Conservation (phyloP, 92 coral and sea anemone genomes). For the Ricordea florida region DNA sequence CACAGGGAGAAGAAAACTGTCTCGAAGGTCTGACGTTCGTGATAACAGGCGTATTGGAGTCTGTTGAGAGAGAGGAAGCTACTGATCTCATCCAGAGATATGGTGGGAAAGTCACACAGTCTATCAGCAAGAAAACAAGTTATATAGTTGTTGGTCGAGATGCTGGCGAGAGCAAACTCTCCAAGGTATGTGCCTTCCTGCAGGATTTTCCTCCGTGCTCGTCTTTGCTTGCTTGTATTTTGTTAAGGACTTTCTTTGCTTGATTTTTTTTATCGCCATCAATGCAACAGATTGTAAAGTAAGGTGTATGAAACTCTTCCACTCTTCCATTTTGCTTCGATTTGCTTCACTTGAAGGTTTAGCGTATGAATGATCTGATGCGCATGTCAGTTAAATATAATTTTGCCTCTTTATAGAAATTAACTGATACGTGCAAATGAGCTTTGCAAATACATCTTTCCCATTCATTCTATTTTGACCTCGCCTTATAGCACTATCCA, state of each 20-base stretch:
- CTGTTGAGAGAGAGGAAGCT: constrained; percentile 84
- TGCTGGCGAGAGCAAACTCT: constrained; percentile 76
- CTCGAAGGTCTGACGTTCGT: constrained; percentile 91
- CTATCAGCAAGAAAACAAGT: constrained; percentile 92
- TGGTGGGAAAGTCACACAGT: constrained; percentile 90
- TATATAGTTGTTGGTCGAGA: constrained; percentile 85
- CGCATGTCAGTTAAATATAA: too few relatives aligned
- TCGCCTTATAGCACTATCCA: too few relatives aligned
- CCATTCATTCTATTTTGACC: too few relatives aligned
- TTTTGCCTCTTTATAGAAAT: too few relatives aligned
- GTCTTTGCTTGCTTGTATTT: not conserved
- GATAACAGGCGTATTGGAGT: constrained; percentile 83
- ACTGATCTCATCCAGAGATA: constrained; percentile 85
- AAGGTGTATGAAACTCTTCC: too few relatives aligned
- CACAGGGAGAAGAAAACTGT: constrained; percentile 90
- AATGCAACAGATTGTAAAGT: too few relatives aligned
- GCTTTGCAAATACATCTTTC: too few relatives aligned
- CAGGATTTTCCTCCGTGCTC: not conserved
- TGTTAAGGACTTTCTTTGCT: not conserved
- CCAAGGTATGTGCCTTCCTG: constrained; percentile 59
- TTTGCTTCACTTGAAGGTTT: too few relatives aligned
- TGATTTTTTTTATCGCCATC: too few relatives aligned
- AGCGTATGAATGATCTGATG: too few relatives aligned
- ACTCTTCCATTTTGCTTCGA: too few relatives aligned
- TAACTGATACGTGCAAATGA: too few relatives aligned